These are phyloP conservation scores for Sclerodermus sp. DNA, from an alignment of 2,888 invertebrate species.

Conservation along the genomic window DNA sequence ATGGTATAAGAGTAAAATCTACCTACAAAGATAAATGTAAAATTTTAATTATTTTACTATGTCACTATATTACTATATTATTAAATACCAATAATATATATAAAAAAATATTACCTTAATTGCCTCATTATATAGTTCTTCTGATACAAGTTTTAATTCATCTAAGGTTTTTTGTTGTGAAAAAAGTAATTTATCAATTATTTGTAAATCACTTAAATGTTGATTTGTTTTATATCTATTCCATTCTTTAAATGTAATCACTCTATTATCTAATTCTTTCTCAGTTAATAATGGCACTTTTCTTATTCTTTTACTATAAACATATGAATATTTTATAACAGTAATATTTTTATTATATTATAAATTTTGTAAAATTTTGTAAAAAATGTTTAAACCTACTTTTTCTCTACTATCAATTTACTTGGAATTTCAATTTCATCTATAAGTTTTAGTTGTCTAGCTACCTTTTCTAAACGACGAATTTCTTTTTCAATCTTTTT, in stretches of 20 bases:
- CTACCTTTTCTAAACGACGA: constrained; percentile 75
- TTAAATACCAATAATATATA: not conserved
- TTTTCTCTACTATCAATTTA: constrained; percentile 66
- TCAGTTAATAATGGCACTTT: constrained; percentile 58
- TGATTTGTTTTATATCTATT: constrained; percentile 68
- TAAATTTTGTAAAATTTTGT: no score
- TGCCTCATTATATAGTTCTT: constrained; percentile 85
- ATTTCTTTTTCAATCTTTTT: constrained; percentile 88
- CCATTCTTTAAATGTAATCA: constrained; percentile 76
- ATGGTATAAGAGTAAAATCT: constrained; percentile 73
- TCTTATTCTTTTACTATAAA: constrained; percentile 61
- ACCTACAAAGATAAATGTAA: constrained; percentile 61
- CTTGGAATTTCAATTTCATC: constrained; percentile 81
- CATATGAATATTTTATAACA: not conserved
- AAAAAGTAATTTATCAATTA: constrained; percentile 69
- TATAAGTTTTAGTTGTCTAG: constrained; percentile 85
- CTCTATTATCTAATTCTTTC: constrained; percentile 68
- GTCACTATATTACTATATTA: constrained; percentile 4
- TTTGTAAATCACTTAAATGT: constrained; percentile 66
- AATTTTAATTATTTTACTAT: no score
- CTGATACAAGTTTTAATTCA: constrained; percentile 78
- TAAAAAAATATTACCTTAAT: constrained; percentile 65
- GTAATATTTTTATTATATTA: no score
- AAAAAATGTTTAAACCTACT: no score
- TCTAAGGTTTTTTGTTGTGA: constrained; percentile 79